These are phyloP conservation scores for Eulemur rufifrons DNA, from an alignment of 2,113 vertebrate species.

Conservation along the genomic window DNA sequence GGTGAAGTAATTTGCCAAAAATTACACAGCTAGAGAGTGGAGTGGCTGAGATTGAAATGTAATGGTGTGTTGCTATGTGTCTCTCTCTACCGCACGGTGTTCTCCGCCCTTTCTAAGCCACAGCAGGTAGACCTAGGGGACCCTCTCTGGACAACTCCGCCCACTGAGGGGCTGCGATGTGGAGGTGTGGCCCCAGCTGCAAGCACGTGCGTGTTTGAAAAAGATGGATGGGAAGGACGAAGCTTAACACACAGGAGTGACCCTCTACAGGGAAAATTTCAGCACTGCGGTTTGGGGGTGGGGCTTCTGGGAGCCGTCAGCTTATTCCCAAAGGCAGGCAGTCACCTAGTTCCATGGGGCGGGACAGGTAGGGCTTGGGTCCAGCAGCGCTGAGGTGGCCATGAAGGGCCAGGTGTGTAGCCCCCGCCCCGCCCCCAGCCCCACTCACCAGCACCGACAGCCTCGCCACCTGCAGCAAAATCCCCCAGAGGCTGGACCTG, in stretches of 20 bases:
- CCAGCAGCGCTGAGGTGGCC: neutral
- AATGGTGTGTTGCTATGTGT: neutral
- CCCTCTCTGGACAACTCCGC: neutral
- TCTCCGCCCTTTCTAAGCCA: too few relatives aligned
- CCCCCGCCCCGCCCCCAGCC: rapidly evolving
- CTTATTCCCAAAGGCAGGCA: neutral
- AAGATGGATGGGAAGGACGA: neutral
- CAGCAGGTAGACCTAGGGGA: neutral
- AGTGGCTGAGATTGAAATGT: neutral
- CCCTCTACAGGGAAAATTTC: neutral
- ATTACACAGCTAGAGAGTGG: neutral
- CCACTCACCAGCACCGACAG: slow-evolving; percentile 44
- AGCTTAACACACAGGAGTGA: neutral
- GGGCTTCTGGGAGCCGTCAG: neutral
- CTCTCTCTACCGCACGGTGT: neutral
- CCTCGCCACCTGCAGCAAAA: neutral
- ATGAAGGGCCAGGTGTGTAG: neutral
- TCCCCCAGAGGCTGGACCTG: slow-evolving; percentile 11
- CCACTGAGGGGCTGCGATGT: neutral
- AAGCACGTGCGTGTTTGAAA: neutral
- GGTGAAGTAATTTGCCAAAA: neutral
- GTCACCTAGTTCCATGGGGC: rapidly evolving
- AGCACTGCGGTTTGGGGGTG: neutral
- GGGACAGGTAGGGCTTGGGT: neutral
- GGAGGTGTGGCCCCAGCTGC: neutral